phyloP scores from a whole-genome alignment of 1,140 invertebrate genomes.

The Bicyclus anynana region DNA sequence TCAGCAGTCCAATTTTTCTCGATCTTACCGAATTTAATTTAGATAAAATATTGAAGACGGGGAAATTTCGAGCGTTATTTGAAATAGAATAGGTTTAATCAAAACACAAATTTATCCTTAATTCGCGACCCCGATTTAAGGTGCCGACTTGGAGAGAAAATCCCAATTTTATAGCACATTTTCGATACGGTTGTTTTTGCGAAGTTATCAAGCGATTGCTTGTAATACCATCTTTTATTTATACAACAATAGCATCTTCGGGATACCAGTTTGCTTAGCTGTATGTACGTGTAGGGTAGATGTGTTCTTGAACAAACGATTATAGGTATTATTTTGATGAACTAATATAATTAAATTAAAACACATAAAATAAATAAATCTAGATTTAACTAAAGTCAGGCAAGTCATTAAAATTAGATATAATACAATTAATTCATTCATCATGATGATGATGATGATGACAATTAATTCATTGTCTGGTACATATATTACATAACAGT shows the following conservation, averaged over 20 bases:
- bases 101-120: conserved; percentile 36
- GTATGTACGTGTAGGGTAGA: neutral
- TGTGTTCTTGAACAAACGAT: no score
- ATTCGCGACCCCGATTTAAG: conserved; percentile 32
- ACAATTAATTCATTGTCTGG: no score
- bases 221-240: conserved; percentile 52
- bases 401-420: no score
- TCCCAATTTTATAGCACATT: conserved; percentile 34
- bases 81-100: conserved; percentile 39
- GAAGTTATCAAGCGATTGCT: conserved; percentile 24
- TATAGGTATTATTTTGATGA: no score
- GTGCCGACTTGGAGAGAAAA: conserved; percentile 16
- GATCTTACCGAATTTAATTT: neutral
- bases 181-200: conserved; percentile 32
- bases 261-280: conserved; percentile 24
- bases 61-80: conserved; percentile 26
- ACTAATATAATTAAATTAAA: no score
- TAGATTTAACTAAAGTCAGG: no score
- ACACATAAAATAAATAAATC: no score
- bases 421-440: no score
- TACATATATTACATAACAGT: no score
- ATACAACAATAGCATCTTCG: conserved; percentile 28
- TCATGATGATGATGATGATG: no score
- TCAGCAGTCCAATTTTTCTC: neutral
- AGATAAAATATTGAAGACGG: conserved; percentile 25